Percentiles rank a stretch among this genome's conserved stretches.
phyloP scores from a whole-genome alignment of 2,113 vertebrate species.

The Chloroceryle aenea region DNA sequence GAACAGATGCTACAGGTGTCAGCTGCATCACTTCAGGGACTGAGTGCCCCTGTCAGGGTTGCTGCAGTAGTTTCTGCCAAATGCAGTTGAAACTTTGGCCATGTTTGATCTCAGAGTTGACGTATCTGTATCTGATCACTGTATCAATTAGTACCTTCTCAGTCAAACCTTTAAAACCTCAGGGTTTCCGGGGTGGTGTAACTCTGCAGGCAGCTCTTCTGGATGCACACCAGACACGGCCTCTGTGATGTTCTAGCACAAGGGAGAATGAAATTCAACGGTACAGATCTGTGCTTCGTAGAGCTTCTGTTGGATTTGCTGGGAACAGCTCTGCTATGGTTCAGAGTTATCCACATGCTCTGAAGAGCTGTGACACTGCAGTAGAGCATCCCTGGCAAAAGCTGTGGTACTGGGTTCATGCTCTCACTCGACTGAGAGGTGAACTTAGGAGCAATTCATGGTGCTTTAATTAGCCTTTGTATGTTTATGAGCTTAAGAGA shows the following conservation, averaged over 20 bases:
- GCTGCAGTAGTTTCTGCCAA: background rate
- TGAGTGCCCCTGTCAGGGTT: background rate
- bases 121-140: background rate
- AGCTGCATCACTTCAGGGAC: background rate
- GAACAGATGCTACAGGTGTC: background rate
- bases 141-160: background rate
- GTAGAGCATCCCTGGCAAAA: background rate
- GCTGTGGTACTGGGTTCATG: background rate
- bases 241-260: background rate
- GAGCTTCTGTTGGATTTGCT: background rate
- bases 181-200: background rate
- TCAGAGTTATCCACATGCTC: background rate
- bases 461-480: background rate
- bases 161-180: background rate
- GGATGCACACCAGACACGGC: background rate
- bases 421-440: background rate
- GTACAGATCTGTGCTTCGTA: background rate
- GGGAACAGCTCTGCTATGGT: background rate
- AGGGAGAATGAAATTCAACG: background rate
- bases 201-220: background rate
- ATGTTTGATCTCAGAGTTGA: background rate
- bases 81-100: background rate
- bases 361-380: background rate
- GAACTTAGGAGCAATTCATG: background rate
- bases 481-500: background rate